phyloP scores from a whole-genome alignment of 37 sponge, comb jelly and placozoan genomes.

The Cladorhizidae sp. region DNA sequence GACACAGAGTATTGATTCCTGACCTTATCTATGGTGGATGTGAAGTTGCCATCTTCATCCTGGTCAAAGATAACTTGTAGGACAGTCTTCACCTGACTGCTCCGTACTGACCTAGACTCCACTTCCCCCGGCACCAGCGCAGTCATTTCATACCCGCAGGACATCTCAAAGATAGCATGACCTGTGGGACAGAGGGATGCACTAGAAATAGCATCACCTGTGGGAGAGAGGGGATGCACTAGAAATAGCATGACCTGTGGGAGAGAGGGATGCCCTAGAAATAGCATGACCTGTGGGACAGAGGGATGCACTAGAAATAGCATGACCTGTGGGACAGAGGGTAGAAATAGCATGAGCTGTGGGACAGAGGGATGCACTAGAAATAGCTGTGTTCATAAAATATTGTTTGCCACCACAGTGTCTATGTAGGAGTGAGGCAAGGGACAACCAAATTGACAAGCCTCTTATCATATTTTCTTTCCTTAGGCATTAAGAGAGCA shows the following conservation, averaged over 20 bases:
- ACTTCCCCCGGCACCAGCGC: conserved; percentile 9
- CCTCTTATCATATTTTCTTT: too few species aligned
- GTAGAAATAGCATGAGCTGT: too few species aligned
- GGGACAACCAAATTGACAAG: too few species aligned
- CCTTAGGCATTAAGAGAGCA: too few species aligned
- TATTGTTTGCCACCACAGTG: too few species aligned
- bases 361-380: conserved; percentile 51
- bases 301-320: too few species aligned
- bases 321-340: too few species aligned
- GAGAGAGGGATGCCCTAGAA: conserved; percentile 53
- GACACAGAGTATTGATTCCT: neutral
- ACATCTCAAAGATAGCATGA: conserved; percentile 67
- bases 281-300: conserved; percentile 54
- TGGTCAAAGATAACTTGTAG: conserved; percentile 39
- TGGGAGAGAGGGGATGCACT: too few species aligned
- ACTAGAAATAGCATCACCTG: too few species aligned
- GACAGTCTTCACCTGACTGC: neutral
- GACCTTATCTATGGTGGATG: conserved; percentile 15
- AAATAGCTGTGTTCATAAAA: too few species aligned
- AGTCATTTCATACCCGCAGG: conserved; percentile 56
- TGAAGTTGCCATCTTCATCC: neutral
- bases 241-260: too few species aligned
- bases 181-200: conserved; percentile 40
- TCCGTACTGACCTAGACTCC: conserved; percentile 16
- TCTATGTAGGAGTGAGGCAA: too few species aligned